Percentiles rank a stretch among this genome's conserved stretches.
Conservation (phyloP, 2,888 invertebrate genomes). For the Doris montereyensis region DNA sequence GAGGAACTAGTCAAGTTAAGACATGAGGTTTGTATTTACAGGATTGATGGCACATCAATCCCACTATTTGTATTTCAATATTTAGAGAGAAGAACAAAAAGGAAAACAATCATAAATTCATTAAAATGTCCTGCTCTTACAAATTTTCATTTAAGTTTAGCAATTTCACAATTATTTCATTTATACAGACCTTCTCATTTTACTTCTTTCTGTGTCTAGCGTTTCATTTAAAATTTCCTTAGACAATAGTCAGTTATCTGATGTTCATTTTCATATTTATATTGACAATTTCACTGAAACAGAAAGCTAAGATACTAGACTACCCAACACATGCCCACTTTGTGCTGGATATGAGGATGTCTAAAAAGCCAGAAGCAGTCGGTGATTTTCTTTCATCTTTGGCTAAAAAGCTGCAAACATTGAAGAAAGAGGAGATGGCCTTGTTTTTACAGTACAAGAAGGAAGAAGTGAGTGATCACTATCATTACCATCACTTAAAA, state of each 20-base stretch:
- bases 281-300: no score
- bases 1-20: conserved; percentile 74
- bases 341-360: conserved; percentile 75
- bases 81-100: no score
- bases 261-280: background rate
- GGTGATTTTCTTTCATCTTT: conserved; percentile 72
- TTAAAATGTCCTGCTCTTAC: no score
- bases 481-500: no score
- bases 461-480: conserved; percentile 75
- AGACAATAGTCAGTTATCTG: background rate
- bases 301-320: conserved; percentile 74
- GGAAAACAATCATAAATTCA: no score
- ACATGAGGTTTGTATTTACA: conserved; percentile 73
- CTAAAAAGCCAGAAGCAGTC: conserved; percentile 73
- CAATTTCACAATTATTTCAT: no score
- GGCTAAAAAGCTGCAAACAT: conserved; percentile 70
- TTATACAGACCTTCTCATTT: no score
- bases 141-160: no score
- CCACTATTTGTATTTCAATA: no score
- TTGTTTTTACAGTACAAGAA: conserved; percentile 73
- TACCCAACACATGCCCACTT: conserved; percentile 74
- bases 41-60: no score
- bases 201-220: no score
- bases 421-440: conserved; percentile 72
- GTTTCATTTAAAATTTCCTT: no score